Evolutionary conservation across 2,888 invertebrate genomes (phyloP).

Genomic region (Nasonovia ribisnigri): DNA sequence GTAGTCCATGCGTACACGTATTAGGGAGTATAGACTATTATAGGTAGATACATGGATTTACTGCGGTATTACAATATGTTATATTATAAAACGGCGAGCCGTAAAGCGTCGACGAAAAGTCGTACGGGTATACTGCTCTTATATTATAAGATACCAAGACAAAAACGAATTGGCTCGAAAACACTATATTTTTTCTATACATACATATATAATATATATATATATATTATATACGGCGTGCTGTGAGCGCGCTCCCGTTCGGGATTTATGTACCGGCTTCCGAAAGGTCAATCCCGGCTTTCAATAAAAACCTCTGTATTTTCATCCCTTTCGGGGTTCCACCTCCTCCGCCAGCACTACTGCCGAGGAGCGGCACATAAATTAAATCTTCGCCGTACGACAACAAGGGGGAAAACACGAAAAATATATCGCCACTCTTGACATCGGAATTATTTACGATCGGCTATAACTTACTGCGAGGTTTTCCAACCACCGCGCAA

Average conservation of each 20-base stretch:
- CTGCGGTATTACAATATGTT: background rate
- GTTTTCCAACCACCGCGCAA: slow-evolving; percentile 43
- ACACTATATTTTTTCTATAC: background rate
- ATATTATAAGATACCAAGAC: background rate
- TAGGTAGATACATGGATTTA: no score
- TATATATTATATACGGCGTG: background rate
- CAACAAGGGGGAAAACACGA: slow-evolving; percentile 56
- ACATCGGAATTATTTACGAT: slow-evolving; percentile 64
- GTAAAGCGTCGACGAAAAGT: background rate
- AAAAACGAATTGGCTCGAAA: slow-evolving; percentile 55
- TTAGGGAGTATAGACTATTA: no score
- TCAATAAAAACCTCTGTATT: slow-evolving; percentile 64
- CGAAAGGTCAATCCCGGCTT: slow-evolving; percentile 62
- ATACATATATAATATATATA: background rate
- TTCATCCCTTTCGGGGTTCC: background rate
- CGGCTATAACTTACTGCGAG: slow-evolving; percentile 61
- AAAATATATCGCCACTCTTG: slow-evolving; percentile 62
- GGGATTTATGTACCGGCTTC: slow-evolving; percentile 47
- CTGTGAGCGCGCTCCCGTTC: background rate
- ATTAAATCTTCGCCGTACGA: slow-evolving; percentile 61
- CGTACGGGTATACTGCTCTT: background rate
- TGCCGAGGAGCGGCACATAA: slow-evolving; percentile 41
- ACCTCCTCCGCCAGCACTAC: background rate
- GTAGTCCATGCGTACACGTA: background rate
- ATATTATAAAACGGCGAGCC: background rate